Evolutionary conservation across 2,113 vertebrate genomes (phyloP).

Genomic region (Tachuris rubrigastra): DNA sequence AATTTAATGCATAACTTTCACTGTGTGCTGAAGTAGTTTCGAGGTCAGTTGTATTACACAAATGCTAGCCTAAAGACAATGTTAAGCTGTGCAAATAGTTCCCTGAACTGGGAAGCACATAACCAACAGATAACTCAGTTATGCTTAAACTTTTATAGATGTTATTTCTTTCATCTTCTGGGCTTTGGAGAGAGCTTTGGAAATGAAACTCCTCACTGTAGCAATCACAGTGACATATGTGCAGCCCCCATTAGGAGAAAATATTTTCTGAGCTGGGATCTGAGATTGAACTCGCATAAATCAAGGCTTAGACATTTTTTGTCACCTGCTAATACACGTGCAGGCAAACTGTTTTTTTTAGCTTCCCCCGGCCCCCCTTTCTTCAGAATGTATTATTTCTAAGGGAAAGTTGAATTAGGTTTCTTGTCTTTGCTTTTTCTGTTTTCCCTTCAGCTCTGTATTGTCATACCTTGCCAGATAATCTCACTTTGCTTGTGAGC

Average conservation of each 20-base stretch:
- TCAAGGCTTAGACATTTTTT: not conserved
- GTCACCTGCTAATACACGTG: not conserved
- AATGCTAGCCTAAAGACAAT: not conserved
- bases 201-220: not conserved
- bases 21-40: not conserved
- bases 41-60: constrained; percentile 17
- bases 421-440: not conserved
- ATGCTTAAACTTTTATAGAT: not conserved
- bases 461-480: not conserved
- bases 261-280: not conserved
- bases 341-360: not conserved
- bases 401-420: not conserved
- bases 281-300: not conserved
- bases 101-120: not conserved
- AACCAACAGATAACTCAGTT: constrained; percentile 22
- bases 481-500: not conserved
- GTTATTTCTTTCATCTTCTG: not conserved
- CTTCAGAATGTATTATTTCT: not conserved
- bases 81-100: constrained; percentile 30
- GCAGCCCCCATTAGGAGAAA: not conserved
- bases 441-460: not conserved
- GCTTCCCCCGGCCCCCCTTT: not conserved
- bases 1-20: not conserved
- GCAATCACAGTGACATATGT: not conserved
- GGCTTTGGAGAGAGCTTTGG: not conserved